Evolutionary conservation across 2,797 vertebrate species (phyloP), one percentile per base, ranked within the genome.

Genomic region (Arctocebus calabarensis): DNA sequence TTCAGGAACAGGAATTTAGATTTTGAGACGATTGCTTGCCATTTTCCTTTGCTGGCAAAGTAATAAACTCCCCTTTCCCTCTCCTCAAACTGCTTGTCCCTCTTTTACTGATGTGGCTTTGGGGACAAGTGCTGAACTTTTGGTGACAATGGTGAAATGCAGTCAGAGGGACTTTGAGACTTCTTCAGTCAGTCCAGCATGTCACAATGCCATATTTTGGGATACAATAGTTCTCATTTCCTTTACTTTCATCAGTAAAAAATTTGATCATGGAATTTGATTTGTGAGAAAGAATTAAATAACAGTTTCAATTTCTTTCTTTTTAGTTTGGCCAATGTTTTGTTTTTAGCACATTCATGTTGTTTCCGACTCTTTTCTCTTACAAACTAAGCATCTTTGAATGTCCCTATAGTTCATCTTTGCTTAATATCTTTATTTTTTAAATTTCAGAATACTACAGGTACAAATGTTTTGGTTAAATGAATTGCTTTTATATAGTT

Each of bases 331-430:
- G 62, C 52, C 37, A 27, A 27, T 32, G 17, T 79, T 90, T 88
- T 16, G 9, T 90, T 91, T 89, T 84, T 79, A 87, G 25, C 34
- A 25, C 74, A 73, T 34, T 71, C 7, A 3, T 9, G 2, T 66
- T 57, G 27, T 62, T 78, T 91, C 68, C 66, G 11, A 70, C 22
- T 66, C 73, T 88, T 96, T 68, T 13, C 55, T 84, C 43, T 96
- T 34, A 83, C 8, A 52, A 48, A 52, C 3, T 17, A 17, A 94
- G 59, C 25, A 43, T 66, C 29, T 59, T 5, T 78, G 9, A 94
- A 84, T 73, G 55, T 1, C n/a, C 11, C 61, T 81, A 0, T 55
- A 68, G 34, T 57, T 88, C 45, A n/a, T 62, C 48, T 83, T 84
- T 93, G 37, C 40, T 79, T 87, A 62, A 22, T 70, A 43, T 86